These are phyloP conservation scores for Dione juno DNA, from an alignment of 2,888 invertebrate species.

Conservation along the genomic window DNA sequence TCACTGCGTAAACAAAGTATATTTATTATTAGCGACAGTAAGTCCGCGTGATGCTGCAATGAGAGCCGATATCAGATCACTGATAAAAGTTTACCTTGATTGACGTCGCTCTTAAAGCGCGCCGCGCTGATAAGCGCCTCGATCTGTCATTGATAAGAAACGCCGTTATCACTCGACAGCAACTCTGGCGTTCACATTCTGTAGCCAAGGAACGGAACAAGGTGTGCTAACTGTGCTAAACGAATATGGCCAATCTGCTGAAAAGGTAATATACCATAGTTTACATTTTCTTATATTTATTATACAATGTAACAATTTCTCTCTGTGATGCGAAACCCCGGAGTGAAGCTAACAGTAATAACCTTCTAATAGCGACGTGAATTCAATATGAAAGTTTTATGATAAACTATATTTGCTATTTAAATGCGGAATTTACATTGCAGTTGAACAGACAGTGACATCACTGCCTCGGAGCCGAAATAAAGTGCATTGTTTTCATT, in stretches of 20 bases:
- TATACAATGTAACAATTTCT: too few relatives aligned
- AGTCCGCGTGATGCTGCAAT: slow-evolving; percentile 56
- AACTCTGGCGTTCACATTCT: too few relatives aligned
- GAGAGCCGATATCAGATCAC: slow-evolving; percentile 52
- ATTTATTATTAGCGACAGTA: slow-evolving; percentile 23
- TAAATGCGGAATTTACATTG: slow-evolving; percentile 17
- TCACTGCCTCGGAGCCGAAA: not conserved
- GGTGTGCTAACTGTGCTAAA: slow-evolving; percentile 18
- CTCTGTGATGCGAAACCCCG: too few relatives aligned
- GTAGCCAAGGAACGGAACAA: not conserved
- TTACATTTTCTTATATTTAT: not conserved
- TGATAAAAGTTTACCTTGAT: slow-evolving; percentile 58
- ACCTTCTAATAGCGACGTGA: not conserved
- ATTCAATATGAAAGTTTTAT: not conserved
- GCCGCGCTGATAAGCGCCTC: slow-evolving; percentile 57
- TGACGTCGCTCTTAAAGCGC: slow-evolving; percentile 71
- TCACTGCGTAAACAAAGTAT: not conserved
- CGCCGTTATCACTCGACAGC: slow-evolving; percentile 15
- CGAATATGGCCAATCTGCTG: slow-evolving; percentile 61
- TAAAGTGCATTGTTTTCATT: not conserved
- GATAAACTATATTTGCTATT: slow-evolving; percentile 10
- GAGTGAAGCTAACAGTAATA: too few relatives aligned
- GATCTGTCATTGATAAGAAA: slow-evolving; percentile 72
- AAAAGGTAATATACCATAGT: slow-evolving; percentile 61
- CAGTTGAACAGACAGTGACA: slow-evolving; percentile 29